Evolutionary conservation across 2,888 invertebrate genomes (phyloP).

Genomic region (Parapristionchus giblindavisi): DNA sequence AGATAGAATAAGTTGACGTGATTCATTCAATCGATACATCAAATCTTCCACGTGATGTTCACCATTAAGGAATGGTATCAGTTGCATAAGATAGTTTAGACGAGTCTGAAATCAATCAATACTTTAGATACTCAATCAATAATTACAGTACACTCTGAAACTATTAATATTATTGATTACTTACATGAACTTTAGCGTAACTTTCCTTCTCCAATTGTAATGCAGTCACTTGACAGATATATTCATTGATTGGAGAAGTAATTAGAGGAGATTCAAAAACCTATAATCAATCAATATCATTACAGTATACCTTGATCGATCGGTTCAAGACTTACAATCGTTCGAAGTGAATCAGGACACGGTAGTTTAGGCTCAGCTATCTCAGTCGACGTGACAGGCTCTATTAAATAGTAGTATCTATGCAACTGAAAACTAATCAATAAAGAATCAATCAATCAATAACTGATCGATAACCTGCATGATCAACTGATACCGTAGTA

Average conservation of each 20-base stretch:
- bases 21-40: constrained; percentile 29
- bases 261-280: background rate
- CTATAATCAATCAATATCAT: background rate
- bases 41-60: constrained; percentile 38
- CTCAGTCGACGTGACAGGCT: background rate
- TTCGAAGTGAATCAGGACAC: constrained; percentile 12
- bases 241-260: background rate
- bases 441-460: background rate
- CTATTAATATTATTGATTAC: no score
- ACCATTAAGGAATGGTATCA: constrained; percentile 29
- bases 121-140: no score
- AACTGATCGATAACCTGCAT: constrained; percentile 46
- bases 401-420: constrained; percentile 33
- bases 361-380: background rate
- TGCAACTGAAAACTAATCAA: constrained; percentile 15
- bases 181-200: constrained; percentile 11
- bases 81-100: background rate
- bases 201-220: constrained; percentile 25
- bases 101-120: constrained; percentile 8
- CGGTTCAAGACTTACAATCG: constrained; percentile 4
- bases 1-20: constrained; percentile 2
- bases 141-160: background rate
- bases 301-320: background rate
- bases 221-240: background rate
- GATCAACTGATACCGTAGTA: constrained; percentile 63